These are phyloP conservation scores for Tineola bisselliella DNA, from an alignment of 2,888 invertebrate species.

Conservation along the genomic window DNA sequence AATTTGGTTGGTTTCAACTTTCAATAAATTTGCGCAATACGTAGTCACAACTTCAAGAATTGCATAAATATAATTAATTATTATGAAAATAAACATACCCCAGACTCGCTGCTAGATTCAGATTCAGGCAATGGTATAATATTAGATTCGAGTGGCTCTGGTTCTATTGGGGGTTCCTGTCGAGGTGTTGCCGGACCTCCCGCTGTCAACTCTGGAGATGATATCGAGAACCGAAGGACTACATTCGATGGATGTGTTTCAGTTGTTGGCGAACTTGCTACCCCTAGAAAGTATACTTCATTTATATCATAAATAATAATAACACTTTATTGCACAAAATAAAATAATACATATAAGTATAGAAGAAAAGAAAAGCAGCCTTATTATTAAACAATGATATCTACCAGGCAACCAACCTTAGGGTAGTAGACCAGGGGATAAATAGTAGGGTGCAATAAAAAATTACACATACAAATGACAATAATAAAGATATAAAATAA, in stretches of 20 bases:
- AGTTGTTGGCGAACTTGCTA: neutral
- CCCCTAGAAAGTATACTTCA: neutral
- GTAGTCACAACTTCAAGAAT: too few species aligned
- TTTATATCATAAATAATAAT: too few species aligned
- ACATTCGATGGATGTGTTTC: slow-evolving; percentile 18
- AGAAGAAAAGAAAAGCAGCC: too few species aligned
- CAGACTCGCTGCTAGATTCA: slow-evolving; percentile 56
- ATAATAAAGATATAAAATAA: too few species aligned
- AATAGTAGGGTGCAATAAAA: too few species aligned
- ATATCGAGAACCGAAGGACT: slow-evolving; percentile 47
- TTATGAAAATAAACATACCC: slow-evolving; percentile 36
- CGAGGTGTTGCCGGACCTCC: slow-evolving; percentile 6
- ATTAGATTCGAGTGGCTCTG: neutral
- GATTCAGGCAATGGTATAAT: slow-evolving; percentile 22
- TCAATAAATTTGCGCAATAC: too few species aligned
- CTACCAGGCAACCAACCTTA: too few species aligned
- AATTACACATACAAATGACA: too few species aligned
- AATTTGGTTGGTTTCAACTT: too few species aligned
- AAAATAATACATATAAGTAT: neutral
- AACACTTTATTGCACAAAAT: too few species aligned
- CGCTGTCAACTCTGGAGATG: slow-evolving; percentile 53
- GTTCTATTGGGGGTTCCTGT: slow-evolving; percentile 1
- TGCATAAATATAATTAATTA: neutral
- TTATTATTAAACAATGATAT: too few species aligned
- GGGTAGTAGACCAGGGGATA: too few species aligned